These are phyloP conservation scores for Drosophila emarginata DNA, from an alignment of 2,888 invertebrate genomes.

Conservation along the genomic window DNA sequence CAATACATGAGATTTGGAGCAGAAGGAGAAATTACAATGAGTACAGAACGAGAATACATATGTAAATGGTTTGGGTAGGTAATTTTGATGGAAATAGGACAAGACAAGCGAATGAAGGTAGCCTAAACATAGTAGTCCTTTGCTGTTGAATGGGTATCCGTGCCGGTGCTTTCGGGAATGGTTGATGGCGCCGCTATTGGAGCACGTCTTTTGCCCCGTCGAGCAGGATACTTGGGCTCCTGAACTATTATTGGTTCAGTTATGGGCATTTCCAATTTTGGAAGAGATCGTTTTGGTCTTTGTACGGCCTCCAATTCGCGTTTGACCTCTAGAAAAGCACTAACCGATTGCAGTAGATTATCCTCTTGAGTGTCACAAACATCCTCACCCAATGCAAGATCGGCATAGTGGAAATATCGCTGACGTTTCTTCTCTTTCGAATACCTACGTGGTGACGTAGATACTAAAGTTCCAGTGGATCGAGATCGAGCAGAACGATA, in stretches of 20 bases:
- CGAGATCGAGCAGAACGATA: conserved; percentile 53
- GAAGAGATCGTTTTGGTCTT: conserved; percentile 44
- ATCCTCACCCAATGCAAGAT: conserved; percentile 78
- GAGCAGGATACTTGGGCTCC: background rate
- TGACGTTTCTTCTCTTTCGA: conserved; percentile 57
- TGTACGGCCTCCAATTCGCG: conserved; percentile 73
- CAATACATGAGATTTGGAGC: conserved; percentile 77
- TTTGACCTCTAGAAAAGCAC: conserved; percentile 80
- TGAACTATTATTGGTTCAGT: background rate
- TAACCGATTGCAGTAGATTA: conserved; percentile 79
- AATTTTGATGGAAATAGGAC: background rate
- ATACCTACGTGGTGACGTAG: conserved; percentile 38
- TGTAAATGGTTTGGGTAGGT: conserved; percentile 1
- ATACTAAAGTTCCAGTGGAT: conserved; percentile 44
- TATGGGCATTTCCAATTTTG: conserved; percentile 32
- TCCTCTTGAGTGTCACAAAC: conserved; percentile 73
- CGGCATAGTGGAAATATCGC: conserved; percentile 78
- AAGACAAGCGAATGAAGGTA: conserved; percentile 41
- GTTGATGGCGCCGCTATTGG: conserved; percentile 65
- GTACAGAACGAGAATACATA: conserved; percentile 4
- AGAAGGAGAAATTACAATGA: conserved; percentile 43
- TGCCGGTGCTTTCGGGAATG: conserved; percentile 66
- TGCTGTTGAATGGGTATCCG: conserved; percentile 30
- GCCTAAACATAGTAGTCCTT: conserved; percentile 23
- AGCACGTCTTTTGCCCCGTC: conserved; percentile 54